phyloP scores from a whole-genome alignment of 1,140 invertebrate genomes.

The Drosophila teissieri region DNA sequence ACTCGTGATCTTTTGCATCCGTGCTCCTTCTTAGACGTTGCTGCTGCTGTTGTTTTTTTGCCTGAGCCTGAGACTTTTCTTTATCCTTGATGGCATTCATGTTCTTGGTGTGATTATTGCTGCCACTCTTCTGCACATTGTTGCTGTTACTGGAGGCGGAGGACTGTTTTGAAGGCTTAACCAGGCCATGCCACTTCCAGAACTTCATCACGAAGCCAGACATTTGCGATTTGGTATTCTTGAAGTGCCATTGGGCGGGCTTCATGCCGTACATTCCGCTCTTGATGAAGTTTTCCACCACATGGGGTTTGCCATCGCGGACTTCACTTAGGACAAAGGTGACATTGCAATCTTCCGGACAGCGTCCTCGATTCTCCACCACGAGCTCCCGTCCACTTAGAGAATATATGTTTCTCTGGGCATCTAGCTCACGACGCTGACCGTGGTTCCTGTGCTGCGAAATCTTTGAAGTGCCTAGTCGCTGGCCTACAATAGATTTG shows the following conservation, averaged over 20 bases:
- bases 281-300: constrained; percentile 86
- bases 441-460: constrained; percentile 84
- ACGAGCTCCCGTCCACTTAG: constrained; percentile 87
- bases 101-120: constrained; percentile 56
- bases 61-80: constrained; percentile 45
- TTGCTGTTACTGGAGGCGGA: constrained; percentile 20
- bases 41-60: constrained; percentile 43
- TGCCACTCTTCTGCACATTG: constrained; percentile 41
- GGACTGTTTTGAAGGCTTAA: constrained; percentile 22
- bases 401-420: constrained; percentile 86
- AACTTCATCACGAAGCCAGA: constrained; percentile 91
- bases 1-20: constrained; percentile 24
- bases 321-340: constrained; percentile 87
- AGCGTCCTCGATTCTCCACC: constrained; percentile 88
- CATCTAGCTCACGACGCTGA: constrained; percentile 85
- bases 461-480: constrained; percentile 55
- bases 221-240: constrained; percentile 86
- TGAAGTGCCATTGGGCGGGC: constrained; percentile 88
- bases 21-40: constrained; percentile 42
- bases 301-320: constrained; percentile 85
- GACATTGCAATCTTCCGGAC: constrained; percentile 88
- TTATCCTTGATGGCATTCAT: constrained; percentile 69
- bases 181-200: constrained; percentile 88
- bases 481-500: constrained; percentile 69
- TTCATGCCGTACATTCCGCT: constrained; percentile 88